These are phyloP conservation scores for Sphaeridia pumilis DNA, from an alignment of 2,888 invertebrate genomes.

Conservation along the genomic window DNA sequence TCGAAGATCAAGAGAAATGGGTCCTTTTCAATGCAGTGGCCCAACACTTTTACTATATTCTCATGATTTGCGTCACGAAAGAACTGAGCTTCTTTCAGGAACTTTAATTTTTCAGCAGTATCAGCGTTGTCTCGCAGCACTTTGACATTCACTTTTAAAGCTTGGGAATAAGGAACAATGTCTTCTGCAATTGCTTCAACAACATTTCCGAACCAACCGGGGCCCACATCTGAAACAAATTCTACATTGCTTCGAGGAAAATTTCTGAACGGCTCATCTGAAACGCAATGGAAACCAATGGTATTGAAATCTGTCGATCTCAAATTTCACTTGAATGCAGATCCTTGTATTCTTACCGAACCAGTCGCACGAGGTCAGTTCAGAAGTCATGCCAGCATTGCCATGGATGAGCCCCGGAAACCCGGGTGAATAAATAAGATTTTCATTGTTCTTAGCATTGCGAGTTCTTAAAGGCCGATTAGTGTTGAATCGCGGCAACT, in stretches of 20 bases:
- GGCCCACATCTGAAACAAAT: constrained; percentile 67
- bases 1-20: constrained; percentile 53
- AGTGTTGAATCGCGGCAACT: background rate
- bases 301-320: constrained; percentile 14
- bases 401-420: no score
- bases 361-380: no score
- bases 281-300: constrained; percentile 6
- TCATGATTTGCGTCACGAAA: constrained; percentile 60
- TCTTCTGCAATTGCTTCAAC: constrained; percentile 44
- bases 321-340: background rate
- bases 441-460: no score
- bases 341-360: constrained; percentile 28
- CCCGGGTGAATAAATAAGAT: no score
- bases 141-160: constrained; percentile 59
- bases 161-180: constrained; percentile 29
- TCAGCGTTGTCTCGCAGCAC: constrained; percentile 61
- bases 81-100: constrained; percentile 61
- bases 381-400: no score
- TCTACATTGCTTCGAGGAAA: constrained; percentile 64
- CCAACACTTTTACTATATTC: constrained; percentile 57
- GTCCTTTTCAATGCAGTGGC: constrained; percentile 62
- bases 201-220: constrained; percentile 70
- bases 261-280: constrained; percentile 47
- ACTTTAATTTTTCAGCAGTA: constrained; percentile 59
- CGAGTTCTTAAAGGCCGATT: no score